Base-by-base conservation (phyloP, 2,797 vertebrate genomes). In the Platyrinchus mystaceus region DNA sequence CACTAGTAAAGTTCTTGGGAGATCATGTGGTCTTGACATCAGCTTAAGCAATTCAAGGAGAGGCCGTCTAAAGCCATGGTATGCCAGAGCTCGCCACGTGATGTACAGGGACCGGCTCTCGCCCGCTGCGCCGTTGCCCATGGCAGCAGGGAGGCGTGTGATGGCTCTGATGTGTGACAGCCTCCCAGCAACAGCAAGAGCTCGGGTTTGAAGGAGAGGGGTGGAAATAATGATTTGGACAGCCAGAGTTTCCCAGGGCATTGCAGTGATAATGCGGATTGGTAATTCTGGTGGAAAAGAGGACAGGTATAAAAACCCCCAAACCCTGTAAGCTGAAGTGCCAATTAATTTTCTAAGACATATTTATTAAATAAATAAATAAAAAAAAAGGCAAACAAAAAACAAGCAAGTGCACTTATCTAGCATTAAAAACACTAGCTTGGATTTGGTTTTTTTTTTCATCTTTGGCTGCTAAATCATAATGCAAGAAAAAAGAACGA, bases 71-170 rank as follows among this genome's bases (percentile, higher is more conserved):
- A 95, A 93, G n/a, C 53, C 22, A 5, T 64, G 76, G 69, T 59
- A 34, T 55, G 71, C 86, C 18, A 14, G 58, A 75, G 74, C 53
- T 76, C 17, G 4, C 78, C 91, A 79, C 58, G 88, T 92, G 97
- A 97, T 26, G 19, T 24, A 10, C 28, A 34, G 50, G 18, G 89
- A 69, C 88, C 75, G 84, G 77, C 43, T 96, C 93, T 89, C 32
- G 7, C 78, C 91, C 16, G 21, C 93, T 9, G 36, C 70, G 27
- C 27, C 3, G 94, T 92, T 95, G 88, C 95, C 94, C 27, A 3
- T 96, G 95, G 97, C 97, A 98, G 97, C 96, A 66, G 79, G 71
- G 89, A 95, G 91, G 41, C 94, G 89, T 95, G 96, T 96, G 97
- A 97, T 71, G 47, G 62, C 50, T 88, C 89, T 84, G 89, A 58